Conservation (phyloP, 2,113 vertebrate species). For the Apus apus region DNA sequence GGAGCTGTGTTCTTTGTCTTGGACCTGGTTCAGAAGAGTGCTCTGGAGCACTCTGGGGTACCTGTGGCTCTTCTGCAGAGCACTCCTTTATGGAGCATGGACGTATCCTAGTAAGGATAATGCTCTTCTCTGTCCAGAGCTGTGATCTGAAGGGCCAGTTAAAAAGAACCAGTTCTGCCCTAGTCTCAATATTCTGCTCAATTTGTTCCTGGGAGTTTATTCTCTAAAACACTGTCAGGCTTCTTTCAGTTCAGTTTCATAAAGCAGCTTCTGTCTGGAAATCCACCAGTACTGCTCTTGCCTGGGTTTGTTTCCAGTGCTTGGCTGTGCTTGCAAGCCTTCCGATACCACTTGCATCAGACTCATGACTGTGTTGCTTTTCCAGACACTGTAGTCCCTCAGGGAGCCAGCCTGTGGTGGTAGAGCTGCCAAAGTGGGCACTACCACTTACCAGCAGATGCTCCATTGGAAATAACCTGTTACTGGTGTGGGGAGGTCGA, state of each 20-base stretch:
- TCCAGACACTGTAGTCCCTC: not conserved
- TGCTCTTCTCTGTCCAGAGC: not conserved
- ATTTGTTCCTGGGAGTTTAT: accelerated
- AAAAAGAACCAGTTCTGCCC: not conserved
- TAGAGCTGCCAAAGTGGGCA: not conserved
- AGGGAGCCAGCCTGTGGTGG: not conserved
- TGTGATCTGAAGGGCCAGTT: not conserved
- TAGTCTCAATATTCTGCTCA: not conserved
- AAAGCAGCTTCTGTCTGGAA: not conserved
- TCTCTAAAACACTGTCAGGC: not conserved
- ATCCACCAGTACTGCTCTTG: not conserved
- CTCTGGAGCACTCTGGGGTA: not conserved
- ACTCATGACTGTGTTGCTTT: not conserved
- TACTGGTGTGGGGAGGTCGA: not conserved
- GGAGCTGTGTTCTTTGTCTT: not conserved
- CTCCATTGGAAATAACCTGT: not conserved
- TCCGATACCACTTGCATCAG: not conserved
- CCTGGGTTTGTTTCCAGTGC: not conserved
- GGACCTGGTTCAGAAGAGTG: not conserved
- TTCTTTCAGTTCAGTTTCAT: not conserved
- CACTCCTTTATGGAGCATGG: not conserved
- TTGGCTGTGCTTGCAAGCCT: not conserved
- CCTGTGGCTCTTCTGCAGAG: not conserved
- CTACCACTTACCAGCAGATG: not conserved
- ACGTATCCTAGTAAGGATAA: not conserved